Evolutionary conservation across 1,140 invertebrate species (phyloP), one percentile per base, ranked within the genome.

Genomic region (Drosophila equinoxialis): DNA sequence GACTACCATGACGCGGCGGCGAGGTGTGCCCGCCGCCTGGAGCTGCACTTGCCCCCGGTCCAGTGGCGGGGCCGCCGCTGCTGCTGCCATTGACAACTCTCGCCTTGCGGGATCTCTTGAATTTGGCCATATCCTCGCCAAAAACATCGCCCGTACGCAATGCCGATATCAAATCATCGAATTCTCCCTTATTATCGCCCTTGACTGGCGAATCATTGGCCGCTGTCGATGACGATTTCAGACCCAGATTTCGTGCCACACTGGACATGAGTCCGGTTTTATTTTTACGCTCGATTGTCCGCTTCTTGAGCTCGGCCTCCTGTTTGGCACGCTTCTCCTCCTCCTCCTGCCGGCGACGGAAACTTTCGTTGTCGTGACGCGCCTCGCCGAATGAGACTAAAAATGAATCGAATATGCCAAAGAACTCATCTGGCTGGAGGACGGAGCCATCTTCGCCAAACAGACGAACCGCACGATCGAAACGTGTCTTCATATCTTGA

Each of bases 161-260:
- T 0, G 98, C 98, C 2, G 97, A 99, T 83, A 99, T 99, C 35
- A 99, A 93, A 93, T 99, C 98, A 91, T 99, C 98, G 93, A 99
- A 99, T 93, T 99, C 98, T 68, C 96, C 96, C 81, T 97, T 96
- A 68, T 95, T 95, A 26, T 91, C 91, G 20, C 81, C 77, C 94
- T 94, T 62, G 93, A 93, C 81, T 93, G 94, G 93, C 93, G 92
- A 79, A 93, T 75, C 92, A 76, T 68, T 8, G 81, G 91, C 93
- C 41, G 60, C 60, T 2, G 66, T n/a, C 1, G 62, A 74, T 0
- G 79, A 79, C 0, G 90, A 90, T 17, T 94, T 93, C 26, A 94
- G 64, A 68, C 94, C 93, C 37, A 94, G 91, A 20, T 94, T 94
- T 72, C 94, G 93, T 59, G 94, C 92, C 17, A 95, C 93, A 61